Evolutionary conservation across 64 coral and sea anemone species (phyloP).

Genomic region (Pachyseris speciosa): DNA sequence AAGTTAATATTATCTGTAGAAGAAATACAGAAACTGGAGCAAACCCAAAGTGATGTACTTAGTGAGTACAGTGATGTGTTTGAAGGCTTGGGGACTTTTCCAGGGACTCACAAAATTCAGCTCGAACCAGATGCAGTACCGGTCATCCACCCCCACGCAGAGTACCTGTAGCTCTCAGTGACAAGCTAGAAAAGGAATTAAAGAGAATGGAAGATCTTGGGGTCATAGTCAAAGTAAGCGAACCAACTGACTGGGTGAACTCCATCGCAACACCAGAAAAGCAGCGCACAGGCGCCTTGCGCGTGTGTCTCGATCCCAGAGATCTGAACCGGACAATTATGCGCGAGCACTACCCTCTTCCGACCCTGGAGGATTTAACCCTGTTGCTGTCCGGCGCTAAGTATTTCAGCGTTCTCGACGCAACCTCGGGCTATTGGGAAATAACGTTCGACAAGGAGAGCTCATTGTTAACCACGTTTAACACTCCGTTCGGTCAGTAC

Average conservation of each 20-base stretch:
- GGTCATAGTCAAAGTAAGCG: not conserved
- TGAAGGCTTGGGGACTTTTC: not conserved
- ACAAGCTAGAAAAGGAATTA: not conserved
- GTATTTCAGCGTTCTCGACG: not conserved
- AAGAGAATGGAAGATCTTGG: not conserved
- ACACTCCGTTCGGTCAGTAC: no score
- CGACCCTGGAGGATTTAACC: not conserved
- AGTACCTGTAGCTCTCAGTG: not conserved
- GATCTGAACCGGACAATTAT: not conserved
- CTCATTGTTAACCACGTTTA: no score
- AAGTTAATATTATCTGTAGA: no score
- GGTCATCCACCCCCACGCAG: not conserved
- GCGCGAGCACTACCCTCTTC: not conserved
- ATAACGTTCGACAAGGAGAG: not conserved
- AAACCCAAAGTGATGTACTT: no score
- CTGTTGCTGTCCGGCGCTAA: not conserved
- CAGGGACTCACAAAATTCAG: not conserved
- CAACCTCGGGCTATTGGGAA: not conserved
- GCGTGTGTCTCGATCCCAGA: not conserved
- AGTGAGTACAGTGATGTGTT: no score
- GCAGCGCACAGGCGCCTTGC: not conserved
- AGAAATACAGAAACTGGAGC: no score
- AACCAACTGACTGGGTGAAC: constrained; percentile 16
- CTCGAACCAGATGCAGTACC: not conserved
- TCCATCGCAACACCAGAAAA: not conserved